Conservation (phyloP, 2,113 vertebrate species). For the Canis aureus region DNA sequence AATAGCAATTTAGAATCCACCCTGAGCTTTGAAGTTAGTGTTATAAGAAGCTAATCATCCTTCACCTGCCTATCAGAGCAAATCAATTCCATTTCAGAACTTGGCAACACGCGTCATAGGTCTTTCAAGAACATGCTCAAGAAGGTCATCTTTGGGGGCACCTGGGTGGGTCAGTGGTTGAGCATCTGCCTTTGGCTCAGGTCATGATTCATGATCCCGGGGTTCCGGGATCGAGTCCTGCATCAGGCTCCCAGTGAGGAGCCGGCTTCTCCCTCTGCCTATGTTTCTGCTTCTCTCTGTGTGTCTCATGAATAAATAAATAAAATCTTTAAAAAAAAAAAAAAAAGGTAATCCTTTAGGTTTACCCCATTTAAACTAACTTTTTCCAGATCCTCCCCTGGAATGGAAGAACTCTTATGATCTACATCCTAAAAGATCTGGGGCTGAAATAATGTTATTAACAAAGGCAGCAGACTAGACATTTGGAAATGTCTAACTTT, state of each 20-base stretch:
- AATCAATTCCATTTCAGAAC: constrained; percentile 20
- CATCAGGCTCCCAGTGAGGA: too few species aligned
- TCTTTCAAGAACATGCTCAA: not conserved
- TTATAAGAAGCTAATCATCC: not conserved
- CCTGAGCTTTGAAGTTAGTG: not conserved
- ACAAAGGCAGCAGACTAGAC: not conserved
- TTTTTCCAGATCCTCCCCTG: not conserved
- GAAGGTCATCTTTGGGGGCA: not conserved
- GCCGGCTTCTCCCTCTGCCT: too few species aligned
- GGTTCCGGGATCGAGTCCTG: too few species aligned
- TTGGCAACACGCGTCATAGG: not conserved
- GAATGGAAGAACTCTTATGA: not conserved
- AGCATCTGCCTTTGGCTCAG: too few species aligned
- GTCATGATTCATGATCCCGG: too few species aligned
- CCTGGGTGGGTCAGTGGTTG: too few species aligned
- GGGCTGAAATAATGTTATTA: not conserved
- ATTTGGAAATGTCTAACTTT: not conserved
- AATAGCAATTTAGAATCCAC: not conserved
- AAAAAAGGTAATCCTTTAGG: not conserved
- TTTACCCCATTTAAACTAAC: not conserved
- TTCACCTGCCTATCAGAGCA: not conserved
- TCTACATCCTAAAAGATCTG: not conserved
- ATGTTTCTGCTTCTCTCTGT: too few species aligned
- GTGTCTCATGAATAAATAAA: too few species aligned
- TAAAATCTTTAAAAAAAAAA: too few species aligned